Evolutionary conservation across 1,140 invertebrate species (phyloP).

Genomic region (Leptoteleia sp.): DNA sequence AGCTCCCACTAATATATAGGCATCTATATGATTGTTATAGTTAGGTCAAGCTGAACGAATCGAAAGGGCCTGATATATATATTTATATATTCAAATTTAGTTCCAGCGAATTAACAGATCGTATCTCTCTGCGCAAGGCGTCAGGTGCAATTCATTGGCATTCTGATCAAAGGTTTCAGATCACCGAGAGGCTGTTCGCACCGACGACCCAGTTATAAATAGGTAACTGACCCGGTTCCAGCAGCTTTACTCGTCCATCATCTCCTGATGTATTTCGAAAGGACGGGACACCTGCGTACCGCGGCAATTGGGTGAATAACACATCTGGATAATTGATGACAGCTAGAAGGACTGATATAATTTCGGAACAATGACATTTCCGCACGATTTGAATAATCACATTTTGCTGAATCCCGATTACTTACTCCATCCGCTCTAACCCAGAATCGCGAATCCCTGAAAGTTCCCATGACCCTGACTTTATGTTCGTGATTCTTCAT

Average conservation of each 20-base stretch:
- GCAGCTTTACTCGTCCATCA: slow-evolving; percentile 72
- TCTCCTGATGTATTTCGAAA: slow-evolving; percentile 70
- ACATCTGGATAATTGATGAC: slow-evolving; percentile 47
- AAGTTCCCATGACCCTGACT: slow-evolving; percentile 61
- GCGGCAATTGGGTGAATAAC: slow-evolving; percentile 56
- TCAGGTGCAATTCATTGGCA: slow-evolving; percentile 47
- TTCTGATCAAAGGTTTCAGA: slow-evolving; percentile 66
- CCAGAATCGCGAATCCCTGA: slow-evolving; percentile 44
- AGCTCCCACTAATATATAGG: slow-evolving; percentile 17
- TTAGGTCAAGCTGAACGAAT: slow-evolving; percentile 24
- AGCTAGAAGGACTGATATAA: slow-evolving; percentile 5
- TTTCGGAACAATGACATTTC: slow-evolving; percentile 5
- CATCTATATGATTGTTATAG: slow-evolving; percentile 31
- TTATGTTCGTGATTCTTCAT: slow-evolving; percentile 40
- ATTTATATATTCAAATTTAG: slow-evolving; percentile 44
- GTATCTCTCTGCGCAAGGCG: slow-evolving; percentile 18
- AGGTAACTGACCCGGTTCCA: slow-evolving; percentile 76
- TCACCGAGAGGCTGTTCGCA: slow-evolving; percentile 45
- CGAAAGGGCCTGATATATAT: slow-evolving; percentile 15
- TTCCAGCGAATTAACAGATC: slow-evolving; percentile 22
- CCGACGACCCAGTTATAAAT: slow-evolving; percentile 79
- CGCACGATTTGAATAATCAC: slow-evolving; percentile 33
- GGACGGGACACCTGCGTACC: slow-evolving; percentile 47
- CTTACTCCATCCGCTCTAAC: slow-evolving; percentile 41
- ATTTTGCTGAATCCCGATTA: slow-evolving; percentile 20